Evolutionary conservation across 2,113 vertebrate genomes (phyloP).

Genomic region (Shinisaurus crocodilurus): DNA sequence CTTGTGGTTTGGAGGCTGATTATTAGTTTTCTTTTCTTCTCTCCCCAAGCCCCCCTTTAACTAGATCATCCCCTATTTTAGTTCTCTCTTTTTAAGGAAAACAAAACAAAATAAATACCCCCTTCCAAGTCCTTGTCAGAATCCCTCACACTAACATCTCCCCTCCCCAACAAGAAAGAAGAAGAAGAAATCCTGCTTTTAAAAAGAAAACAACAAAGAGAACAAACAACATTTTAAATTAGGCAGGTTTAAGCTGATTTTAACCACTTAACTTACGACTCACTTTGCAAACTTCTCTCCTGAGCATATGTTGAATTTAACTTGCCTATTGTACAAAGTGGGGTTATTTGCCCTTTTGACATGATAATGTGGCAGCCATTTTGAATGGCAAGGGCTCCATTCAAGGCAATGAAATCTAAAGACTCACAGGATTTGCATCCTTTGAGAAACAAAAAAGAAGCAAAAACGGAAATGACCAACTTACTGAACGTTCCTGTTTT

Average conservation of each 20-base stretch:
- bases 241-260: constrained; percentile 71
- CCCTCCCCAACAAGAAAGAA: constrained; percentile 40
- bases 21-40: constrained; percentile 72
- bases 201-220: constrained; percentile 65
- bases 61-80: constrained; percentile 68
- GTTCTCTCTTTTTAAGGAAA: constrained; percentile 68
- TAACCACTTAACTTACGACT: constrained; percentile 70
- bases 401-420: constrained; percentile 18
- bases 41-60: constrained; percentile 56
- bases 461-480: constrained; percentile 15
- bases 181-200: constrained; percentile 51
- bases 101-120: constrained; percentile 72
- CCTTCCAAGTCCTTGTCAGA: constrained; percentile 57
- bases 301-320: constrained; percentile 41
- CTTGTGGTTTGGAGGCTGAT: constrained; percentile 69
- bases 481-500: not conserved
- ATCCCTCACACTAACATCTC: constrained; percentile 60
- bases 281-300: constrained; percentile 61
- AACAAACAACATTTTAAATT: constrained; percentile 70
- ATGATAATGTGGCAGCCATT: not conserved
- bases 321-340: constrained; percentile 37
- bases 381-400: constrained; percentile 41
- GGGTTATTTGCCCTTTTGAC: constrained; percentile 46
- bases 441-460: constrained; percentile 19
- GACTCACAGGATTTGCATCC: not conserved